phyloP scores from a whole-genome alignment of 2,888 invertebrate species.

The Tachina grossa region DNA sequence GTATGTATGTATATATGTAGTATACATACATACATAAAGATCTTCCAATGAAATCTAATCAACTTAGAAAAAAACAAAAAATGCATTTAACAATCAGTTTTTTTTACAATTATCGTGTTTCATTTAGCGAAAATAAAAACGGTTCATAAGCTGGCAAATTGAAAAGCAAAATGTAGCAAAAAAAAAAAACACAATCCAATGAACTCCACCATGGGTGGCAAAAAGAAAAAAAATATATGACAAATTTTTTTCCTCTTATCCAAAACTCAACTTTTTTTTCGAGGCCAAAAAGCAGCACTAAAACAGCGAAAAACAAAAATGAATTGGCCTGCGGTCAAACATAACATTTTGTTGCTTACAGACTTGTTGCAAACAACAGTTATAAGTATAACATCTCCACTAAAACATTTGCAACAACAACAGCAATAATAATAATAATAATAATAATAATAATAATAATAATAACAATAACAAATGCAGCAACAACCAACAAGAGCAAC shows the following conservation, averaged over 20 bases:
- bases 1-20: too few relatives aligned
- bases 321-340: constrained; percentile 63
- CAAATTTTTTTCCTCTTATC: constrained; percentile 69
- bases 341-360: constrained; percentile 49
- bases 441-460: constrained; percentile 45
- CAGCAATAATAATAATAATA: constrained; percentile 44
- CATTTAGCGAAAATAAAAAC: constrained; percentile 47
- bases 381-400: constrained; percentile 71
- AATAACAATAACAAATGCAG: constrained; percentile 54
- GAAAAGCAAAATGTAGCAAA: background rate
- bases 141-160: background rate
- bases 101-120: constrained; percentile 68
- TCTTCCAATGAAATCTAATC: constrained; percentile 47
- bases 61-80: constrained; percentile 2
- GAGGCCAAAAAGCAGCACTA: background rate
- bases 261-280: constrained; percentile 31
- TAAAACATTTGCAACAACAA: constrained; percentile 65
- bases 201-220: constrained; percentile 79
- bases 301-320: constrained; percentile 22
- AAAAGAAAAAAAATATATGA: constrained; percentile 71
- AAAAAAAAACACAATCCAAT: constrained; percentile 70
- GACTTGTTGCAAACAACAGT: constrained; percentile 56
- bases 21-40: background rate
- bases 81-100: constrained; percentile 49
- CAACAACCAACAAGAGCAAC: constrained; percentile 57